Base-by-base conservation (phyloP, 2,888 invertebrate species). In the Ophion obscuratus region DNA sequence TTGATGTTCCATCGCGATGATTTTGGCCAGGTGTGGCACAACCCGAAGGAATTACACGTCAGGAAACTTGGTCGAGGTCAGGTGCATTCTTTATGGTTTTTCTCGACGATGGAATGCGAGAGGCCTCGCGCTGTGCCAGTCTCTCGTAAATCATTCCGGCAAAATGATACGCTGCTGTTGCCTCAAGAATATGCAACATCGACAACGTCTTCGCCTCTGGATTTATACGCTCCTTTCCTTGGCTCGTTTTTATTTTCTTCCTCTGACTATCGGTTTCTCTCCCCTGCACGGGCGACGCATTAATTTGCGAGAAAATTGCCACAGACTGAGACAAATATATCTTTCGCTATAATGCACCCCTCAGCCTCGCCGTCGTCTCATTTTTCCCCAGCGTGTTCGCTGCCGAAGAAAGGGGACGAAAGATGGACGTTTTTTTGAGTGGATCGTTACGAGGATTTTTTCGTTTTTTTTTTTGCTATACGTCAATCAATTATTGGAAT, bases 11-110 rank as follows among this genome's bases (percentile, higher is more conserved):
- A 6, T 10, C 14, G 75, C n/a, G 14, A 74, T 68, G 17, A 71
- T 75, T 66, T 47, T 14, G 53, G n/a, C 17, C 3, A 76, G 76
- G 67, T 73, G 73, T 61, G 71, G 71, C 73, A 66, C 17, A 73
- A 57, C 36, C 53, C 53, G 11, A 27, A 73, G 62, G 53, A 67
- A 62, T 81, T 64, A 64, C 62, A 44, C 73, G 62, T 40, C 47
- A 61, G 57, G 77, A 40, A 57, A 77, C 77, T 70, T 77, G 81
- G 84, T 67, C 53, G 73, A 84, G 84, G 81, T 78, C 77, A 78
- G 84, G 84, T 84, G 77, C 62, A 84, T 84, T 81, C 62, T 84
- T 74, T 70, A 84, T 40, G 68, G 57, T 81, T 81, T 81, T 78
- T 74, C 44, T 62, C 73, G 77, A 36, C 77, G 62, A 57, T 68